These are phyloP conservation scores for Protodeltote pygarga DNA, from an alignment of 2,888 invertebrate species.

Conservation along the genomic window DNA sequence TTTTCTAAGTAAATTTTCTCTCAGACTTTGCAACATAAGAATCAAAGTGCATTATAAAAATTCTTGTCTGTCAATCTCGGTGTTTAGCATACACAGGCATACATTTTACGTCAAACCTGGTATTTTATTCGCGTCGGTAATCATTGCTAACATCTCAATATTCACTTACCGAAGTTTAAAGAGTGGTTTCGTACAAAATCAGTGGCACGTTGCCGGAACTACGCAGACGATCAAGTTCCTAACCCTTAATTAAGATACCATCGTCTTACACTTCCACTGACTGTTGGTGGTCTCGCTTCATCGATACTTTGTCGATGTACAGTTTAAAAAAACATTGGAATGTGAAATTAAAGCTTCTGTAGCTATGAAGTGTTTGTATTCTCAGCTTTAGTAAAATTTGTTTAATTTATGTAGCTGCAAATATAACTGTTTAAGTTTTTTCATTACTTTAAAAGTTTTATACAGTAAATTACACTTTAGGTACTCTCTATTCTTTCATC, in stretches of 20 bases:
- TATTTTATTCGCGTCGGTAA: conserved; percentile 23
- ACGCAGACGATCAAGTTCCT: conserved; percentile 63
- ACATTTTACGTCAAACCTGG: conserved; percentile 19
- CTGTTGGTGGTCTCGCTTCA: conserved; percentile 64
- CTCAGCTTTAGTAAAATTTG: conserved; percentile 14
- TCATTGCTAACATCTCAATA: conserved; percentile 39
- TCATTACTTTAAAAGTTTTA: too few relatives aligned
- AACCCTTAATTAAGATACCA: conserved; percentile 68
- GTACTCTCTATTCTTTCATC: too few relatives aligned
- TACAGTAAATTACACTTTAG: too few relatives aligned
- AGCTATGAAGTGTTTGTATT: conserved; percentile 27
- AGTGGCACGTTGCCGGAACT: conserved; percentile 69
- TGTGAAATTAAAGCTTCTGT: conserved; percentile 17
- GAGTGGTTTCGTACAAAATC: conserved; percentile 45
- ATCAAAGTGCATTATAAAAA: too few relatives aligned
- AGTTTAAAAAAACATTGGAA: conserved; percentile 33
- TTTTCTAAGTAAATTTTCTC: not conserved
- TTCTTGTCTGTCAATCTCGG: not conserved
- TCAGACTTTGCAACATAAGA: not conserved
- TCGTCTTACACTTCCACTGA: conserved; percentile 54
- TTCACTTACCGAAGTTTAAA: conserved; percentile 39
- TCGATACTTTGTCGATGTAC: conserved; percentile 32
- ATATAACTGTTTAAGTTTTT: too few relatives aligned
- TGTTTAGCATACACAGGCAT: too few relatives aligned
- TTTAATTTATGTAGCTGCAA: too few relatives aligned